Evolutionary conservation across 2,797 vertebrate genomes (phyloP).

Genomic region (Distichodus sexfasciatus): DNA sequence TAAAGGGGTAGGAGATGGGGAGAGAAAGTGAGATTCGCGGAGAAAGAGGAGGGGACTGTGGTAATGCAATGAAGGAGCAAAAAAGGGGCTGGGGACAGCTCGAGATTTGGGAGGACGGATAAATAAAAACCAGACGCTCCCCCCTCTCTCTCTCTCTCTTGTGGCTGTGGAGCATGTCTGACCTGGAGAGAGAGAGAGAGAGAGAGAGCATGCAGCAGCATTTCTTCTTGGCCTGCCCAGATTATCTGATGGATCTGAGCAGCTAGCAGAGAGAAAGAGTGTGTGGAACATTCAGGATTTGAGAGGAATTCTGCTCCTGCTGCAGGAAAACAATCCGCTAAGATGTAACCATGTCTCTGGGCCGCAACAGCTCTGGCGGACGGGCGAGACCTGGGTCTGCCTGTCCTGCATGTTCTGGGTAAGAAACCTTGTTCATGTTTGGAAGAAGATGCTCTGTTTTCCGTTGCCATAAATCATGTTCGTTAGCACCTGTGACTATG

Average conservation of each 20-base stretch:
- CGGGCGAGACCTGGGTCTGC: constrained; percentile 81
- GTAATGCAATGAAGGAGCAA: constrained; percentile 31
- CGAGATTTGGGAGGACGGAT: neutral
- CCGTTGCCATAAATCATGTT: neutral
- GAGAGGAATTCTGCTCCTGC: constrained; percentile 38
- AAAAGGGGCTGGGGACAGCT: constrained; percentile 2
- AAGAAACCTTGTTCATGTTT: constrained; percentile 52
- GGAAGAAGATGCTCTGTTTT: neutral
- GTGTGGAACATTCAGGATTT: neutral
- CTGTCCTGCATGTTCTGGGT: constrained; percentile 91
- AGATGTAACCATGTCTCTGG: constrained; percentile 69
- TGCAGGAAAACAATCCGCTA: constrained; percentile 8
- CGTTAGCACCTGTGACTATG: neutral
- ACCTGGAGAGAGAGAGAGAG: neutral
- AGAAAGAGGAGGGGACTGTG: constrained; percentile 28
- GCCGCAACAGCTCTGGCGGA: constrained; percentile 70
- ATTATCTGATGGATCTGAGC: constrained; percentile 55
- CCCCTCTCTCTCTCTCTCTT: neutral
- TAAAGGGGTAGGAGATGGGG: constrained; percentile 18
- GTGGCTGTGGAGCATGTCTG: neutral
- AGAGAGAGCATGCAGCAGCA: constrained; percentile 24
- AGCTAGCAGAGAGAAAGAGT: constrained; percentile 22
- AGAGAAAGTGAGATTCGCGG: constrained; percentile 11
- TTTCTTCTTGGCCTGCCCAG: constrained; percentile 38
- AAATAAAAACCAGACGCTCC: constrained; percentile 22